A percentile compares a stretch with the other conserved stretches of the same genome.
Conservation (phyloP, 2,113 vertebrate species). For the Perca flavescens region DNA sequence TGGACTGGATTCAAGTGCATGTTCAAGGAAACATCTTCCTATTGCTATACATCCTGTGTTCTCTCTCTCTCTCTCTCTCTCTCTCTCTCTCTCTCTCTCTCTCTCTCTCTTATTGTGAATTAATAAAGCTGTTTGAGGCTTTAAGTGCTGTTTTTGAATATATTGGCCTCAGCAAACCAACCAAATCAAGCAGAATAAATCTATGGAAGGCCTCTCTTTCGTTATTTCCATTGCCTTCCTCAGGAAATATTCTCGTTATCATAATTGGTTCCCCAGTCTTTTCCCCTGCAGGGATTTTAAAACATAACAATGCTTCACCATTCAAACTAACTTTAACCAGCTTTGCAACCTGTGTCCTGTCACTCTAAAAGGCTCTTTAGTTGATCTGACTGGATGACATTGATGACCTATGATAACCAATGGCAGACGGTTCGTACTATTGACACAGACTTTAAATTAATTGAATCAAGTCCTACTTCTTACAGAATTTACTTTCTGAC, state of each 20-base stretch:
- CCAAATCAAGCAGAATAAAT: constrained; percentile 80
- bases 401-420: constrained; percentile 84
- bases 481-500: constrained; percentile 12
- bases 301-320: constrained; percentile 76
- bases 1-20: constrained; percentile 77
- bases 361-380: constrained; percentile 91
- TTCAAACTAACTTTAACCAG: constrained; percentile 86
- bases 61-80: constrained; percentile 20
- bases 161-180: constrained; percentile 67
- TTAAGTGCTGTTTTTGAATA: constrained; percentile 69
- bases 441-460: constrained; percentile 67
- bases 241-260: constrained; percentile 80
- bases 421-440: constrained; percentile 76
- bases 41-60: constrained; percentile 31
- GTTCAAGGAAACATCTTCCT: constrained; percentile 67
- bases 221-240: constrained; percentile 74
- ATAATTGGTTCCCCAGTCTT: constrained; percentile 82
- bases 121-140: constrained; percentile 78
- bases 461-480: constrained; percentile 18
- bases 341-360: constrained; percentile 87
- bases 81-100: constrained; percentile 23
- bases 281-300: constrained; percentile 54
- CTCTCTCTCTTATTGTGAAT: constrained; percentile 56
- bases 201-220: constrained; percentile 52
- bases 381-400: constrained; percentile 89